Conservation (phyloP, 2,113 vertebrate species). For the Plecturocebus donacophilus region DNA sequence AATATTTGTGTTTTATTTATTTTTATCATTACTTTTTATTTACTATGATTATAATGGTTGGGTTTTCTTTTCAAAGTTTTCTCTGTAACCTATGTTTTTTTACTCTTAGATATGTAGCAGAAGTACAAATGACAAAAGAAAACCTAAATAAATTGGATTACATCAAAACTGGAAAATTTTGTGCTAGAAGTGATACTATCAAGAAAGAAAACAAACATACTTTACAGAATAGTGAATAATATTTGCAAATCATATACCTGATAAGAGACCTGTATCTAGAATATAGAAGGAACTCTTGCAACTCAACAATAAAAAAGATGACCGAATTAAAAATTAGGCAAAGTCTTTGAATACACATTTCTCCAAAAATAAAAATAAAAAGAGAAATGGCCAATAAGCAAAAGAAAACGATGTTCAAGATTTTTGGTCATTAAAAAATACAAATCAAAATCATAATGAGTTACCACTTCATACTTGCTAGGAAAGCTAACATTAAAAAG, state of each 20-base stretch:
- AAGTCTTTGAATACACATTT: not conserved
- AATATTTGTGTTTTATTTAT: not conserved
- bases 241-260: not conserved
- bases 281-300: not conserved
- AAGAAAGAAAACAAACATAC: not conserved
- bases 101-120: not conserved
- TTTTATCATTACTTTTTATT: not conserved
- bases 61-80: not conserved
- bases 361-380: not conserved
- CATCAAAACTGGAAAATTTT: not conserved
- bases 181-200: not conserved
- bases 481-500: not conserved
- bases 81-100: not conserved
- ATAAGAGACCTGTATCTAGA: not conserved
- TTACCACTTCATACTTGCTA: not conserved
- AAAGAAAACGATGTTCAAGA: not conserved
- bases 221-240: not conserved
- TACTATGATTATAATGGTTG: not conserved
- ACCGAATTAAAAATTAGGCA: not conserved
- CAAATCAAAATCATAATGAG: not conserved
- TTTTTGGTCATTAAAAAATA: not conserved
- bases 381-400: not conserved
- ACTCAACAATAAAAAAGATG: not conserved
- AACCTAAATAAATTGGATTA: not conserved
- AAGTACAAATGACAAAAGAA: not conserved